Evolutionary conservation across 2,113 vertebrate genomes (phyloP).

Genomic region (Chrysochloris asiatica): DNA sequence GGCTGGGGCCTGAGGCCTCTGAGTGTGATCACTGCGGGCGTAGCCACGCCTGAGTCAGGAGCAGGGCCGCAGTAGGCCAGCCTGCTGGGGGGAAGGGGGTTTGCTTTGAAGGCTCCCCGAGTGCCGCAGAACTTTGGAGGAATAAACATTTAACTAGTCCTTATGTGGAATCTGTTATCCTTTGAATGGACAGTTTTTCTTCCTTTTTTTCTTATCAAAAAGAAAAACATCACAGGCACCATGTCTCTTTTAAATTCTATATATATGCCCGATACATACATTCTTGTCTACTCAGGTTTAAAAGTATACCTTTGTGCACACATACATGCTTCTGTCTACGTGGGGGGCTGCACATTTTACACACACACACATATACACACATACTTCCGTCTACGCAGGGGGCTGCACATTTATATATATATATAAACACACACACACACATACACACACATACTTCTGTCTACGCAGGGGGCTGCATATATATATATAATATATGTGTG

Average conservation of each 20-base stretch:
- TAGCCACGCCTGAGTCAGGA: neutral
- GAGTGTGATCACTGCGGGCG: neutral
- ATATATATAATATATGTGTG: no score
- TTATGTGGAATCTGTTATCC: neutral
- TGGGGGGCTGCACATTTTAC: no score
- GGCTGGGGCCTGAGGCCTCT: neutral
- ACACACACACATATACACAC: no score
- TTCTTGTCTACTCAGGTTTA: no score
- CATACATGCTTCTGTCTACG: fast-evolving
- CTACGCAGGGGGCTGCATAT: no score
- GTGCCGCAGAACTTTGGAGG: slow-evolving; percentile 86
- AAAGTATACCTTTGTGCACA: neutral
- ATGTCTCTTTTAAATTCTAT: neutral
- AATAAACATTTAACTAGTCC: slow-evolving; percentile 67
- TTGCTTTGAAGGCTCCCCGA: no score
- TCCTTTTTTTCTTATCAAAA: neutral
- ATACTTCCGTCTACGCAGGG: no score
- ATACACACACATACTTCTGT: no score
- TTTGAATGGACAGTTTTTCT: neutral
- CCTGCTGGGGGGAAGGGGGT: no score
- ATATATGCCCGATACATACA: no score
- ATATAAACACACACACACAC: no score
- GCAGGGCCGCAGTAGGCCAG: neutral
- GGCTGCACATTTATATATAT: no score
- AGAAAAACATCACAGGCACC: neutral